A percentile compares a stretch with the other conserved stretches of the same genome.
phyloP scores from a whole-genome alignment of 2,888 invertebrate species.

The Frankliniella intonsa region DNA sequence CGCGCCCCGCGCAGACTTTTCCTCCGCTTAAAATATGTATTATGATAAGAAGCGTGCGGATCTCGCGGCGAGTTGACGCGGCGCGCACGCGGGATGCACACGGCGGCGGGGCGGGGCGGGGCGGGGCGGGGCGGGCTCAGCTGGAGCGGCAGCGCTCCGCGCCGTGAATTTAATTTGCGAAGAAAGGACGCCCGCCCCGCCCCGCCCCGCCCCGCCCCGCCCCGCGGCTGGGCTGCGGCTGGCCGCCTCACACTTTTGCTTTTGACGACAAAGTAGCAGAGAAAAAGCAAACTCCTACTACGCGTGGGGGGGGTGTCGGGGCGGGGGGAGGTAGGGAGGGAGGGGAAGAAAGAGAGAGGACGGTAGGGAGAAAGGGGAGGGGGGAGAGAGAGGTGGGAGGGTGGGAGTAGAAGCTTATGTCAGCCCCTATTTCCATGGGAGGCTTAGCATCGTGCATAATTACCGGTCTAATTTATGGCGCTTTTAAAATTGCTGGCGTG shows the following conservation, averaged over 20 bases:
- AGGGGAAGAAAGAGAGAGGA: background rate
- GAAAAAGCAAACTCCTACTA: background rate
- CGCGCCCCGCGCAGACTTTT: too few species aligned
- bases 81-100: background rate
- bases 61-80: background rate
- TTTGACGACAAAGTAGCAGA: background rate
- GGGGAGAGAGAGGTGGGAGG: background rate
- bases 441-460: conserved; percentile 14
- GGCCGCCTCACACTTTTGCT: background rate
- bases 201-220: too few species aligned
- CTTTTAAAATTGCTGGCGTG: conserved; percentile 26
- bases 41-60: background rate
- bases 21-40: background rate
- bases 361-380: background rate
- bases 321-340: too few species aligned
- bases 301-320: too few species aligned
- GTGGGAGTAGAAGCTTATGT: conserved; percentile 1
- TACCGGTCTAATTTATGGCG: conserved; percentile 20
- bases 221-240: too few species aligned
- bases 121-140: too few species aligned
- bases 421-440: conserved; percentile 18
- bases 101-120: background rate
- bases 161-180: background rate
- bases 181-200: background rate
- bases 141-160: background rate